Evolutionary conservation across 2,888 invertebrate species (phyloP).

Genomic region (Clivina fossor): DNA sequence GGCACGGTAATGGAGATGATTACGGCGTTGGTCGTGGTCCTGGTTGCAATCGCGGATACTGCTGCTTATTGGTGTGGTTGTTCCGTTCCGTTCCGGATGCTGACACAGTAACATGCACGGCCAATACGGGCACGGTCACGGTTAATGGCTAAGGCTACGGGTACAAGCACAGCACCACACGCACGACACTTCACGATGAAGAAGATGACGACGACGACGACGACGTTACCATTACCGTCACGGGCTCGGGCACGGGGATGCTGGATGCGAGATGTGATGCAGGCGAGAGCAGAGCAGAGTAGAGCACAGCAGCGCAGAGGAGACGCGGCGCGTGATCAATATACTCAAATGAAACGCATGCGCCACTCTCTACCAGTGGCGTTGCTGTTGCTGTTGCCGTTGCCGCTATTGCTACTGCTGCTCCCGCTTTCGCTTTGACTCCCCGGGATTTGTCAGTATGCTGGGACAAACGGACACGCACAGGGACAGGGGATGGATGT

Average conservation of each 20-base stretch:
- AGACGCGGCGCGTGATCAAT: conserved; percentile 27
- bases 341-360: conserved; percentile 23
- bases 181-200: conserved; percentile 12
- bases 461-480: no score
- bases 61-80: no score
- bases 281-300: not conserved
- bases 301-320: not conserved
- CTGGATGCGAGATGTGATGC: conserved; percentile 1
- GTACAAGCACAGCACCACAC: conserved; percentile 11
- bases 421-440: no score
- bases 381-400: not conserved
- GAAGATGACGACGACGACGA: not conserved
- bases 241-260: not conserved
- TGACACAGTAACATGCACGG: not conserved
- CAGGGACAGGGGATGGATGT: no score
- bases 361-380: conserved; percentile 9
- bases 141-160: conserved; percentile 5
- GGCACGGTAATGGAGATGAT: no score
- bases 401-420: not conserved
- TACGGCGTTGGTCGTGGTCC: no score
- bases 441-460: no score
- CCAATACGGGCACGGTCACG: not conserved
- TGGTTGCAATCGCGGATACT: no score
- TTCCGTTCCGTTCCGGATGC: not conserved
- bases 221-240: conserved; percentile 15